Base-by-base conservation (phyloP, 2,888 invertebrate genomes). In the Muschampia plurimacula region DNA sequence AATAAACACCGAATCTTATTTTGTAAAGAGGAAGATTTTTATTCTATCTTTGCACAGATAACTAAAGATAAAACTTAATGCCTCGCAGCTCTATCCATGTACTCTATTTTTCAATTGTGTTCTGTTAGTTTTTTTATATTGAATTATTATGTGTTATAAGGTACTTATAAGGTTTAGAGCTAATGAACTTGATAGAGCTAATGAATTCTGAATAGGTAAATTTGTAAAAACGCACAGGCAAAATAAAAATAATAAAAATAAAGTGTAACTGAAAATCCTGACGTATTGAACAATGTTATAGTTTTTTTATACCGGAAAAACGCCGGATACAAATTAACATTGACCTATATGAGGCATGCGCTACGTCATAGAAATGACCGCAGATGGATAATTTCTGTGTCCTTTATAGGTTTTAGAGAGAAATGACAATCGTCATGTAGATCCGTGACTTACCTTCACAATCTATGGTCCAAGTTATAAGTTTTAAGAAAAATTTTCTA, bases 361-460 rank as follows among this genome's bases (percentile, higher is more conserved):
- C 77, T 82, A 86, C 85, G 86, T 89, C 85, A 86, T 67, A 46
- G 84, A 8, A 84, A 28, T 7, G 15, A 22, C 82, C 84, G 84
- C 79, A 78, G 83, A 78, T 83, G 79, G 84, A 83, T 82, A 84
- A 83, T 81, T 81, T 78, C 76, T 75, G 80, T 82, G 88, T 85
- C 90, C 89, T 91, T 85, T 82, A 62, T 55, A 41, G 41, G 52
- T 32, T 49, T 60, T 82, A 84, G 80, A 82, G 84, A 86, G 89
- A 88, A 91, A 88, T 89, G 87, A 88, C 85, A 89, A 83, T 84
- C 84, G 82, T 83, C 86, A 86, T 86, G 82, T 86, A 89, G 89
- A 91, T 92, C 90, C 91, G 92, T 90, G 84, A 84, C 80, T 85
- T 89, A 87, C 83, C 78, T 81, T 76, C 62, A 70, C 67, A 22